Evolutionary conservation across 2,113 vertebrate species (phyloP).

Genomic region (Eurypyga helias): DNA sequence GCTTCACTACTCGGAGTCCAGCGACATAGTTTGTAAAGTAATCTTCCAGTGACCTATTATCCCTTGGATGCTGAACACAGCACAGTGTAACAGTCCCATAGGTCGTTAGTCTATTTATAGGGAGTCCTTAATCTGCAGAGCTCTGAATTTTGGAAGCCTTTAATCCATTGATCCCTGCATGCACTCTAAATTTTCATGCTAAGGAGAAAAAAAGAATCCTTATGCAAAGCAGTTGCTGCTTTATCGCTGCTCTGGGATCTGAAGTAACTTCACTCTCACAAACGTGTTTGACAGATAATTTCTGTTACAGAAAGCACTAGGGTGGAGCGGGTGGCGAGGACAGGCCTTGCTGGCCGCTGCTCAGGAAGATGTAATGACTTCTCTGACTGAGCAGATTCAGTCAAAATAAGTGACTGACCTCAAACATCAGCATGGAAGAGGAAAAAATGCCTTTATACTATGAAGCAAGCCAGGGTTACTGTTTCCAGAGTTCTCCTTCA

Average conservation of each 20-base stretch:
- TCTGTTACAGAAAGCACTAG: neutral
- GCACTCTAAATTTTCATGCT: neutral
- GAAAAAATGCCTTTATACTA: neutral
- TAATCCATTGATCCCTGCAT: conserved; percentile 49
- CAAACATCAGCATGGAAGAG: neutral
- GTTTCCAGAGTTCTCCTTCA: neutral
- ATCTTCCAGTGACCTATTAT: conserved; percentile 45
- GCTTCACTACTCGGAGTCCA: neutral
- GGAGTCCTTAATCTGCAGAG: conserved; percentile 58
- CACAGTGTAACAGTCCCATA: neutral
- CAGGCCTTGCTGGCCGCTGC: neutral
- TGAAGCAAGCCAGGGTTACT: neutral
- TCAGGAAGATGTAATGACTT: neutral
- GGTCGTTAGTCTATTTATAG: conserved; percentile 58
- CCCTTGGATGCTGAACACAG: conserved; percentile 32
- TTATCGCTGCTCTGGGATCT: neutral
- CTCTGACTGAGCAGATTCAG: neutral
- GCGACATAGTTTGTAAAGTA: neutral
- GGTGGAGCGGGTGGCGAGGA: neutral
- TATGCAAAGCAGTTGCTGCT: neutral
- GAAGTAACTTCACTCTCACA: neutral
- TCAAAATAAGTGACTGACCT: neutral
- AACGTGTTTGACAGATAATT: neutral
- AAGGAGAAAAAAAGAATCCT: neutral
- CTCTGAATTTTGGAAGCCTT: conserved; percentile 55